Evolutionary conservation across 23 tunicate genomes (phyloP).

Genomic region (Styela clava): DNA sequence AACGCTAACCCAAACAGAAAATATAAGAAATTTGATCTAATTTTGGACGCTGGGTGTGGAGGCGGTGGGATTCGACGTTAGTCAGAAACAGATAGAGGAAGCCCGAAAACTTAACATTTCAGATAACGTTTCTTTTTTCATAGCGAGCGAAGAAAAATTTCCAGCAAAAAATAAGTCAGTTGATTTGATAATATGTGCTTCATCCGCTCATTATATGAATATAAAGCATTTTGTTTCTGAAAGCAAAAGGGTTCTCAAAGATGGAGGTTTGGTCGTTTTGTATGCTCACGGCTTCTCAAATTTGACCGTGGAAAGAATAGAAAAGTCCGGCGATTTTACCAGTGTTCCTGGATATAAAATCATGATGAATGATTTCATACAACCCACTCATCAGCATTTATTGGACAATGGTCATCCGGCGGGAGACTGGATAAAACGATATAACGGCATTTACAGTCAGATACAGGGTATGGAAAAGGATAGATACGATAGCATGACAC

Average conservation of each 20-base stretch:
- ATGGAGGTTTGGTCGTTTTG: not conserved
- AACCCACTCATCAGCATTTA: not conserved
- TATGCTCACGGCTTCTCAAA: not conserved
- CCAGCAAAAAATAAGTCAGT: not conserved
- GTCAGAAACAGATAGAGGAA: not conserved
- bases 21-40: no score
- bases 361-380: not conserved
- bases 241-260: not conserved
- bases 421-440: not conserved
- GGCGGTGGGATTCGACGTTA: not conserved
- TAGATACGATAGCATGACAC: not conserved
- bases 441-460: not conserved
- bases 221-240: not conserved
- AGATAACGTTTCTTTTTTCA: not conserved
- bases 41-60: not conserved
- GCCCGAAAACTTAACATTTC: not conserved
- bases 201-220: not conserved
- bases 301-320: not conserved
- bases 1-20: not conserved
- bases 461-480: not conserved
- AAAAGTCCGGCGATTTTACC: not conserved
- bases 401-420: not conserved
- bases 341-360: not conserved
- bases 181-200: not conserved
- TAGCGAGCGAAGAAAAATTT: not conserved